Evolutionary conservation across 1,140 invertebrate genomes (phyloP).

Genomic region (Lepidurus arcticus): DNA sequence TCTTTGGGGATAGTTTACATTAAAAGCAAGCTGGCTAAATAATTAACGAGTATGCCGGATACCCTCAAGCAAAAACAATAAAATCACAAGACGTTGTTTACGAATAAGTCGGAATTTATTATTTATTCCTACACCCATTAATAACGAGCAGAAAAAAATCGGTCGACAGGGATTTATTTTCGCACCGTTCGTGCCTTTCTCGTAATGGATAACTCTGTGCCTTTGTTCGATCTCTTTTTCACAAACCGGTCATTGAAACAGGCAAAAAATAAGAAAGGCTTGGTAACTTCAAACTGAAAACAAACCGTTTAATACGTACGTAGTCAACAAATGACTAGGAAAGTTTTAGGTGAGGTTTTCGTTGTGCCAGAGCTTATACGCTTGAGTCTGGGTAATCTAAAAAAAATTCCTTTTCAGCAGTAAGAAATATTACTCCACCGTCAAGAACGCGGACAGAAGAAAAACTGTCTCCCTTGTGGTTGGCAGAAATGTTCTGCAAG

Average conservation of each 20-base stretch:
- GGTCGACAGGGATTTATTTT: slow-evolving; percentile 13
- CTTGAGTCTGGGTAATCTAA: no score
- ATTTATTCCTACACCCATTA: not conserved
- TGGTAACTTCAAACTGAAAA: no score
- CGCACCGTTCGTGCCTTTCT: not conserved
- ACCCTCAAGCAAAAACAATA: not conserved
- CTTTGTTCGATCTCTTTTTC: not conserved
- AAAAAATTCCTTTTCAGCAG: not conserved
- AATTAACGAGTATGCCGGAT: not conserved
- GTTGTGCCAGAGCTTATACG: no score
- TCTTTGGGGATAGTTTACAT: not conserved
- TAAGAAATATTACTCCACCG: not conserved
- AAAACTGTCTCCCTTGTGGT: slow-evolving; percentile 21
- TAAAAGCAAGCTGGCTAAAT: not conserved
- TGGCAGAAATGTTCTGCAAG: slow-evolving; percentile 6
- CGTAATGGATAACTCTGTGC: not conserved
- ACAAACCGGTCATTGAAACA: not conserved
- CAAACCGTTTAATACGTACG: no score
- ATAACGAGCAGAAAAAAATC: not conserved
- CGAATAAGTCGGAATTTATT: not conserved
- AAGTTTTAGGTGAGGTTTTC: no score
- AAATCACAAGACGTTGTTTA: not conserved
- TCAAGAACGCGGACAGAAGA: not conserved
- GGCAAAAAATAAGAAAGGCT: not conserved
- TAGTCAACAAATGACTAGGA: no score